phyloP scores from a whole-genome alignment of 2,113 vertebrate genomes.

The Lates calcarifer region DNA sequence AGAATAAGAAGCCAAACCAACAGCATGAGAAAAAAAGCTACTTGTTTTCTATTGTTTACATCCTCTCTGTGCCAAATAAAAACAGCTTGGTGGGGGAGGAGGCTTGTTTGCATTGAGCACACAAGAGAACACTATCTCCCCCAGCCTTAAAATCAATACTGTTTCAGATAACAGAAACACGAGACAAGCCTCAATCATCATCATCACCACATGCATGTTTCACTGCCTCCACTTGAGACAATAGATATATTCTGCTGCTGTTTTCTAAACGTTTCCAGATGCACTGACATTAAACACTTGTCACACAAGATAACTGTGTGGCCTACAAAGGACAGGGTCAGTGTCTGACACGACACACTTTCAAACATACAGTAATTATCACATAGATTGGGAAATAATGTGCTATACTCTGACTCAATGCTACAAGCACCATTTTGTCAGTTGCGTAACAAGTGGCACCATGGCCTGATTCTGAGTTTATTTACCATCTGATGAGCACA shows the following conservation, averaged over 20 bases:
- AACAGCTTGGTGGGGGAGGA: not conserved
- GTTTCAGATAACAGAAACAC: slow-evolving; percentile 65
- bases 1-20: slow-evolving; percentile 13
- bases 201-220: not conserved
- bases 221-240: not conserved
- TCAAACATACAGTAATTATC: slow-evolving; percentile 6
- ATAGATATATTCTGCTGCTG: not conserved
- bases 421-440: not conserved
- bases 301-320: not conserved
- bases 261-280: not conserved
- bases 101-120: slow-evolving; percentile 30
- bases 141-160: slow-evolving; percentile 54
- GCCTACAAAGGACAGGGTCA: not conserved
- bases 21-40: not conserved
- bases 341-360: not conserved
- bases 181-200: slow-evolving; percentile 25
- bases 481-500: slow-evolving; percentile 16
- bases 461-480: not conserved
- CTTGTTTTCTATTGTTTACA: slow-evolving; percentile 32
- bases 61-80: not conserved
- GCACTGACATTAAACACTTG: not conserved
- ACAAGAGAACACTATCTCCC: slow-evolving; percentile 30
- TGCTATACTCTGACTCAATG: slow-evolving; percentile 7
- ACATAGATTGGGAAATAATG: slow-evolving; percentile 16
- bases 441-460: slow-evolving; percentile 24